These are phyloP conservation scores for Sphaerophoria taeniata DNA, from an alignment of 2,888 invertebrate species.

Conservation along the genomic window DNA sequence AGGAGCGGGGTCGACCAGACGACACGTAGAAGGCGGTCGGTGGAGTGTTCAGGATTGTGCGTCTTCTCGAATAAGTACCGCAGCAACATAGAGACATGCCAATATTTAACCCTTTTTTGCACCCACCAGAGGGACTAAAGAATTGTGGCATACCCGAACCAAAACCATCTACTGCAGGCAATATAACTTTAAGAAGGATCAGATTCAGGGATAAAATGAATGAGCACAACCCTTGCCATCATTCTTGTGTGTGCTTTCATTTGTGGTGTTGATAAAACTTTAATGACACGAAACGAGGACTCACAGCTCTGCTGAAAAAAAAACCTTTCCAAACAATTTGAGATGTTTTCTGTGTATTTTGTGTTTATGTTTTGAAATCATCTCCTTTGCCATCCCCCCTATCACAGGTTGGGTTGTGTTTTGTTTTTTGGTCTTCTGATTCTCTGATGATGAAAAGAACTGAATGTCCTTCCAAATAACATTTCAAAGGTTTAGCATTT, in stretches of 20 bases:
- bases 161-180: neutral
- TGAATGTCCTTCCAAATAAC: constrained; percentile 69
- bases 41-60: constrained; percentile 35
- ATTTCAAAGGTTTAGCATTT: constrained; percentile 72
- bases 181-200: constrained; percentile 69
- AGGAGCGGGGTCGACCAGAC: neutral
- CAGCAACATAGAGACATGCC: constrained; percentile 66
- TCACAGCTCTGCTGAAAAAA: constrained; percentile 18
- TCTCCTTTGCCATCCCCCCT: neutral
- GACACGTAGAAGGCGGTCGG: too few species aligned
- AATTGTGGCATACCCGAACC: constrained; percentile 18
- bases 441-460: constrained; percentile 68
- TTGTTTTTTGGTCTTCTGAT: constrained; percentile 15
- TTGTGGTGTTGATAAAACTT: constrained; percentile 80
- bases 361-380: constrained; percentile 47
- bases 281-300: constrained; percentile 78
- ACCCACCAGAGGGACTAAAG: constrained; percentile 21
- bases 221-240: constrained; percentile 58
- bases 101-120: constrained; percentile 70
- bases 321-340: constrained; percentile 70
- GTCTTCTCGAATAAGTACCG: constrained; percentile 35
- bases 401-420: constrained; percentile 35
- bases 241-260: constrained; percentile 76
- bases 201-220: constrained; percentile 72
- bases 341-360: constrained; percentile 72